Conservation (phyloP, 2,888 invertebrate species). For the Diploptera punctata region DNA sequence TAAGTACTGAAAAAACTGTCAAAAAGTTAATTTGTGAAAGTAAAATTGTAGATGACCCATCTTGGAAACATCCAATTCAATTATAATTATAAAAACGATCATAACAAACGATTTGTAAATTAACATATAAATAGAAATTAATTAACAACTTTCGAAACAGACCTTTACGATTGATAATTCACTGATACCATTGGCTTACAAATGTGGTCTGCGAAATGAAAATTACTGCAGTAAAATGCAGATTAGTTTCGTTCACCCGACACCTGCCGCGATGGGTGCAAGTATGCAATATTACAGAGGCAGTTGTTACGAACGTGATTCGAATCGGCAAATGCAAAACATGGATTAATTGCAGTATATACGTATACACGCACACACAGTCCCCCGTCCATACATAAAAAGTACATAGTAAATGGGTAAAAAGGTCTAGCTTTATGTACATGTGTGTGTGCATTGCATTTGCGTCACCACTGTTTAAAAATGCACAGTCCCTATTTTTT, state of each 20-base stretch:
- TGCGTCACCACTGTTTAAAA: background rate
- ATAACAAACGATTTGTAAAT: too few relatives aligned
- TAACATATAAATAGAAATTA: too few relatives aligned
- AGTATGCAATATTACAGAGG: background rate
- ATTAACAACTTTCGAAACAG: too few relatives aligned
- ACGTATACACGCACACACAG: constrained; percentile 3
- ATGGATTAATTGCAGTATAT: constrained; percentile 16
- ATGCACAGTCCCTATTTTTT: background rate
- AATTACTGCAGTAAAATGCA: constrained; percentile 14
- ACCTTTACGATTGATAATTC: too few relatives aligned
- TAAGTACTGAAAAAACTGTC: too few relatives aligned
- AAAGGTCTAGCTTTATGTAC: background rate
- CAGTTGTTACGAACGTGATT: constrained; percentile 2
- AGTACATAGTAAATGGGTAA: background rate
- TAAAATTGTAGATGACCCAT: too few relatives aligned
- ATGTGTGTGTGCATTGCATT: background rate
- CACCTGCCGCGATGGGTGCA: constrained; percentile 2
- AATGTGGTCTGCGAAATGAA: background rate
- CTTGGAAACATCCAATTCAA: too few relatives aligned
- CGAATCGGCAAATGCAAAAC: constrained; percentile 10
- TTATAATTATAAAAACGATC: too few relatives aligned
- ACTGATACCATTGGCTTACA: too few relatives aligned
- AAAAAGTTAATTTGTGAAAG: too few relatives aligned
- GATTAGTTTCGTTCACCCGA: background rate
- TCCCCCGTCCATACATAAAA: background rate